phyloP scores from a whole-genome alignment of 1,140 invertebrate species.

The Drosophila obscura region DNA sequence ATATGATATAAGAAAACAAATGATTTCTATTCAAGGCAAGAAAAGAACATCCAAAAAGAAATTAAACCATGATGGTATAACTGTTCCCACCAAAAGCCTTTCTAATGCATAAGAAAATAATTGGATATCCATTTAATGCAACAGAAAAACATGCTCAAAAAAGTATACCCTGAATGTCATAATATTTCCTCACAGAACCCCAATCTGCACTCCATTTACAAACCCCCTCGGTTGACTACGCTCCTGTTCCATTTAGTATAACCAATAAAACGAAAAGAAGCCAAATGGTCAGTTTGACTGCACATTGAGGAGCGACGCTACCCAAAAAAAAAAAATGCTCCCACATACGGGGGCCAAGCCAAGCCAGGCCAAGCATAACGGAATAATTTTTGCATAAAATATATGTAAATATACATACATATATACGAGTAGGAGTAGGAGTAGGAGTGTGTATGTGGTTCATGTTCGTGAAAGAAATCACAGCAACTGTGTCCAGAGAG shows the following conservation, averaged over 20 bases:
- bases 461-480: conserved; percentile 65
- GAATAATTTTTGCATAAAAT: conserved; percentile 84
- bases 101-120: too few relatives aligned
- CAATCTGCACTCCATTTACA: not conserved
- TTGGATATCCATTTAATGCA: too few relatives aligned
- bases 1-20: not conserved
- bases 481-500: conserved; percentile 72
- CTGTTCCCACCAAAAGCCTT: too few relatives aligned
- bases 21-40: too few relatives aligned
- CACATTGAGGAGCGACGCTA: conserved; percentile 39
- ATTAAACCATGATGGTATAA: too few relatives aligned
- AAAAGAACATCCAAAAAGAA: not conserved
- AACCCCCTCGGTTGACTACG: conserved; percentile 9
- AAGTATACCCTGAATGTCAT: not conserved
- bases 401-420: conserved; percentile 74
- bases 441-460: too few relatives aligned
- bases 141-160: not conserved
- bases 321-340: conserved; percentile 41
- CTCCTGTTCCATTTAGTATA: conserved; percentile 57
- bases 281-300: conserved; percentile 81
- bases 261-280: conserved; percentile 74
- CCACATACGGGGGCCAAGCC: conserved; percentile 53
- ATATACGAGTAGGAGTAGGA: not conserved
- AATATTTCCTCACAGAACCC: too few relatives aligned
- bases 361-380: conserved; percentile 56